A percentile compares a stretch with the other conserved stretches of the same genome.
Evolutionary conservation across 2,888 invertebrate species (phyloP).

Genomic region (Drosophila longiperda): DNA sequence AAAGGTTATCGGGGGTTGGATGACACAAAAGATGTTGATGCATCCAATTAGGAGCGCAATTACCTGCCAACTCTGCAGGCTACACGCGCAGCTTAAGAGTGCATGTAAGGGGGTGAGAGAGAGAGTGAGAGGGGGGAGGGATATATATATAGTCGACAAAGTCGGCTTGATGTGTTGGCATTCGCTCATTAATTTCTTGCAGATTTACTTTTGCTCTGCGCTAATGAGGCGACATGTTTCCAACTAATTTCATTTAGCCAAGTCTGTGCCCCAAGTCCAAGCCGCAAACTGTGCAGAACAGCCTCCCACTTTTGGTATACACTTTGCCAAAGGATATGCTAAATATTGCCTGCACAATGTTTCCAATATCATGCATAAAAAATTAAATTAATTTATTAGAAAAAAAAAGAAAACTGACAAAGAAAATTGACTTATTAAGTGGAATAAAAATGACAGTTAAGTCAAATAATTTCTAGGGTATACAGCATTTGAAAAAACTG

Average conservation of each 20-base stretch:
- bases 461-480: background rate
- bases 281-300: conserved; percentile 6
- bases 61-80: conserved; percentile 36
- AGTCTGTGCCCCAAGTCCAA: background rate
- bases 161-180: conserved; percentile 38
- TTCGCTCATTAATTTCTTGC: conserved; percentile 48
- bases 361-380: background rate
- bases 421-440: background rate
- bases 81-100: background rate
- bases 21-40: conserved; percentile 56
- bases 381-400: background rate
- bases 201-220: conserved; percentile 54
- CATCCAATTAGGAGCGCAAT: conserved; percentile 71
- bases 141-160: background rate
- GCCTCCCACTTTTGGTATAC: background rate
- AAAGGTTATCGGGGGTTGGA: conserved; percentile 10
- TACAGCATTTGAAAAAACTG: background rate
- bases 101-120: background rate
- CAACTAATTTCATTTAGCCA: conserved; percentile 45
- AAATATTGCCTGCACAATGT: background rate
- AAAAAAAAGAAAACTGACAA: too few species aligned
- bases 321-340: background rate
- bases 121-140: background rate
- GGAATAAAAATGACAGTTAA: background rate
- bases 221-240: conserved; percentile 67